Base-by-base conservation (phyloP, 2,113 vertebrate species). In the Catharus minimus region DNA sequence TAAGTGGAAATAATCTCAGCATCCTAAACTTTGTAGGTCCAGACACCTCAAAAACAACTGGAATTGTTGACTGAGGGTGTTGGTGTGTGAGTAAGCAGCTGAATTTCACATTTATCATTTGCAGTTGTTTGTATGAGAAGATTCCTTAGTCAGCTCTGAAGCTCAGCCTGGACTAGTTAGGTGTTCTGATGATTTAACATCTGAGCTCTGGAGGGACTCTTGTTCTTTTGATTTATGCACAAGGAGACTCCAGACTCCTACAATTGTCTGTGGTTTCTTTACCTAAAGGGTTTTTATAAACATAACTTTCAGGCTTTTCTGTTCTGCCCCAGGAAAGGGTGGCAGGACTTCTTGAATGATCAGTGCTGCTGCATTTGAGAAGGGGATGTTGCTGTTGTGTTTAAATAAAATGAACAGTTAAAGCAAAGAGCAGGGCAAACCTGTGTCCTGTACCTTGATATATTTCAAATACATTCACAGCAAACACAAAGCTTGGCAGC, bases 51-150 rank as follows among this genome's bases (percentile, higher is more conserved):
- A 82, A 81, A 87, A 86, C 73, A 92, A 41, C 43, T 74, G 64
- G 83, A 73, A 79, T 85, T 85, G 81, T 84, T 90, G 83, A 62
- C 77, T 76, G 88, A 82, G 71, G 52, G 30, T 4, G 28, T 69
- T 85, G 78, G 55, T 33, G 64, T 84, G 71, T 94, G 86, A 95
- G 79, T 77, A 92, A 95, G 91, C 83, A 89, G 81, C 74, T 87
- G 86, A 93, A 39, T 60, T 95, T 93, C n/a, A 75, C 81, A 82
- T 84, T 84, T 82, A 44, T 87, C 67, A 41, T 88, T 86, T 92
- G 52, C 56, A 66, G 66, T 89, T 71, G 49, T 77, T 92, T 33
- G 4, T 36, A 30, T 47, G 27, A 55, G 38, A 66, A 76, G 57
- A 61, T 60, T 60, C 65, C 62, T 84, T 71, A 49, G 12, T 50